Evolutionary conservation across 2,888 invertebrate species (phyloP).

Genomic region (Coelogynopora nodosa): DNA sequence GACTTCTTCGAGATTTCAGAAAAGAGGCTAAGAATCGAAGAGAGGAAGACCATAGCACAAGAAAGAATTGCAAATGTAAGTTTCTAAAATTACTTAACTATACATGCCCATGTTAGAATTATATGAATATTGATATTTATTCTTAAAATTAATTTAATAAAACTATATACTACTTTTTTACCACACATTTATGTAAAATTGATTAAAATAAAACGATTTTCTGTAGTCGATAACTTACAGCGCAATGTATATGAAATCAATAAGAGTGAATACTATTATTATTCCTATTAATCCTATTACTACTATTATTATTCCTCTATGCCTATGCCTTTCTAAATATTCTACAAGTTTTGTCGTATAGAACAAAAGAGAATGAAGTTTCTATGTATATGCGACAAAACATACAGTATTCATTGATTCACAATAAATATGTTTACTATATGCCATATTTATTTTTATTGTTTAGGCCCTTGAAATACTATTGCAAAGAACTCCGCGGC

Average conservation of each 20-base stretch:
- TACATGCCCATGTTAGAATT: background rate
- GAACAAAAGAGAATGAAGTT: background rate
- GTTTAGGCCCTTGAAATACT: background rate
- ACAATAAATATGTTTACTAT: background rate
- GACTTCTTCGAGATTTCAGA: background rate
- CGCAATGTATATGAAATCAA: background rate
- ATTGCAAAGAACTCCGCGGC: background rate
- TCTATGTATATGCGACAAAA: background rate
- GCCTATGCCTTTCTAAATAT: background rate
- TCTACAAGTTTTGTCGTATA: background rate
- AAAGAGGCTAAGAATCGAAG: conserved; percentile 9
- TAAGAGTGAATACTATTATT: background rate
- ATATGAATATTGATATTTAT: background rate
- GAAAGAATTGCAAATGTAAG: conserved; percentile 22
- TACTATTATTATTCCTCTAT: background rate
- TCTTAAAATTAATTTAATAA: background rate
- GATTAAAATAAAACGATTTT: background rate
- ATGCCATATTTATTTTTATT: background rate
- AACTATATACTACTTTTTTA: background rate
- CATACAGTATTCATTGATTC: background rate
- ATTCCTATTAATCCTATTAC: no score
- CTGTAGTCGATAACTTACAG: background rate
- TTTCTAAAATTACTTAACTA: background rate
- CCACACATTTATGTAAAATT: background rate
- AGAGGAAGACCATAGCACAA: conserved; percentile 1